phyloP scores from a whole-genome alignment of 2,113 vertebrate species.

The Gymnobelideus leadbeateri region DNA sequence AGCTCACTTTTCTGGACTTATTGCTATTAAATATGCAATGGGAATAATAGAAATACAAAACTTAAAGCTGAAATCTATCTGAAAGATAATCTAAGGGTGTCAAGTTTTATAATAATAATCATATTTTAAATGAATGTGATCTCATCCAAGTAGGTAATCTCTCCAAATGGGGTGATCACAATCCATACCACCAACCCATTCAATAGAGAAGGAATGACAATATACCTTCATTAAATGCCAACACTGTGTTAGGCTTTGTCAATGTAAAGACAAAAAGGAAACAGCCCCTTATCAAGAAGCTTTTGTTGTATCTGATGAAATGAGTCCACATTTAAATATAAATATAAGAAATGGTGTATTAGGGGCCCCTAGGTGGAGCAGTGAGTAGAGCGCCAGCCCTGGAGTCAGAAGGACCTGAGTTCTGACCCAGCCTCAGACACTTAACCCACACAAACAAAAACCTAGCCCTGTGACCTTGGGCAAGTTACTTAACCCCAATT shows the following conservation, averaged over 20 bases:
- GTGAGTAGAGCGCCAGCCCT: too few relatives aligned
- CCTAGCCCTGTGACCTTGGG: too few relatives aligned
- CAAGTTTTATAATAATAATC: neutral
- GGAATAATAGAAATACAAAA: neutral
- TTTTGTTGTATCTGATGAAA: neutral
- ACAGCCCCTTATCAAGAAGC: neutral
- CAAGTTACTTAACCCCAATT: too few relatives aligned
- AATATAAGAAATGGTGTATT: too few relatives aligned
- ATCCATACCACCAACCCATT: neutral
- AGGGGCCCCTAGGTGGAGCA: too few relatives aligned
- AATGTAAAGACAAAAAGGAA: neutral
- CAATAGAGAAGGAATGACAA: neutral
- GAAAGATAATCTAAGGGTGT: neutral
- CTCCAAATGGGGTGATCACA: neutral
- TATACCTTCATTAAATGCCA: neutral
- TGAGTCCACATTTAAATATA: neutral
- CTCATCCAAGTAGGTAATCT: neutral
- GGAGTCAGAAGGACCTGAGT: too few relatives aligned
- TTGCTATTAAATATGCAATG: neutral
- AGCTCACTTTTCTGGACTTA: neutral
- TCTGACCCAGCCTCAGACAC: too few relatives aligned
- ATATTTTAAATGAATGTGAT: neutral
- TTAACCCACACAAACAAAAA: too few relatives aligned
- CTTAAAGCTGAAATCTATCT: neutral
- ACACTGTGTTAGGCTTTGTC: neutral